Evolutionary conservation across 2,113 vertebrate species (phyloP), one percentile per base, ranked within the genome.

Genomic region (Physeter macrocephalus): DNA sequence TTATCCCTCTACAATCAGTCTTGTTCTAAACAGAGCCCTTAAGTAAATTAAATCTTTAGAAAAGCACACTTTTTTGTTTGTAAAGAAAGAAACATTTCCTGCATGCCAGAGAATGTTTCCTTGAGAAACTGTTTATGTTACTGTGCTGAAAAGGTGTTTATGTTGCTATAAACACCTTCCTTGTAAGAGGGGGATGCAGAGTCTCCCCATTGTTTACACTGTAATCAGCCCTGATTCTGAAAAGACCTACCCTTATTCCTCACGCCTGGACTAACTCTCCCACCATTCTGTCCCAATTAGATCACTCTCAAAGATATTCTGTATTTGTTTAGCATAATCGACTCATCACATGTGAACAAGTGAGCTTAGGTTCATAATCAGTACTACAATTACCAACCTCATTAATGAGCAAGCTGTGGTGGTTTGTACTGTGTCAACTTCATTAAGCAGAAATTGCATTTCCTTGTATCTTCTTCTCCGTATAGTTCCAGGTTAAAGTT

Each of bases 91-190:
- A 97, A 98, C 92, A 95, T 97, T 97, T 98, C 97, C 96, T 96
- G 92, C 97, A 96, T 74, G 89, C 96, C 93, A 88, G 90, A 69
- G 95, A 98, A 95, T 90, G 94, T 95, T 97, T 98, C 97, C 97
- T 92, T 97, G 95, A 98, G 96, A 98, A 97, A 97, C 93, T 97
- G 96, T 98, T 98, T 98, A 97, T 97, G 92, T 97, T 96, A 97
- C 96, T 85, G 36, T 78, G 87, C 89, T 97, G 96, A 95, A 97
- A 97, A 97, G 96, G 97, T 93, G 97, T 98, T 98, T 98, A 98
- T 92, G 90, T 92, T 97, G 94, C 96, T 96, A 97, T 97, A 97
- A 98, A 98, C 97, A 97, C 97, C 97, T 98, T 95, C 92, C 78
- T 75, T 92, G 41, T 95, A 83, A 89, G 39, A 96, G 59, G 34